Evolutionary conservation across 2,113 vertebrate genomes (phyloP), one percentile per base, ranked within the genome.

Genomic region (Oreochromis niloticus): DNA sequence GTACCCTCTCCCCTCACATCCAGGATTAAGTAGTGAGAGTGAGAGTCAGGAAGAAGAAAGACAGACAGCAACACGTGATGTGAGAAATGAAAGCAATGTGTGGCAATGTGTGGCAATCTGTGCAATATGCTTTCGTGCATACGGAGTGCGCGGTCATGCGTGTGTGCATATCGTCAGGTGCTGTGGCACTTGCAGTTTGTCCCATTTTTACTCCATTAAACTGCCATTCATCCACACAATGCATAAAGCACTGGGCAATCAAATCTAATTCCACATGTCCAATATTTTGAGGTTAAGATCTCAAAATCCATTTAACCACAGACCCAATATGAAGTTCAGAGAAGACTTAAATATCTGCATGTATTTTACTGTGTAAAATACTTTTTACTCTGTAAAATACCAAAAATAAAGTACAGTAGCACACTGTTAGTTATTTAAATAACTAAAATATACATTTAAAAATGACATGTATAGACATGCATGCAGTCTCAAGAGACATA

Each of bases 11-110:
- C 39, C 90, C 91, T 91, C 80, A 89, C 84, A 91, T 87, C 91
- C 87, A 1, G 43, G 85, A 94, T 95, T 93, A 93, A 91, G 83
- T 85, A 80, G 84, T 86, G 88, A 93, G 87, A 81, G 88, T 48
- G 66, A 80, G 63, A 88, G 86, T 80, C 73, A 19, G 88, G 78
- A 56, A 61, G 54, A 78, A 66, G 54, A 82, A 66, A 63, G 68
- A 82, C 83, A 46, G 84, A 80, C 81, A 39, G 83, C 30, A 66
- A 68, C 82, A 80, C 32, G 81, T 10, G 30, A 85, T 14, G 79
- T 8, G 83, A 82, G 46, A 86, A 91, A 93, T 91, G 14, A 73
- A 87, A 90, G 89, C 78, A 88, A 16, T 11, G 66, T 41, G 85
- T 83, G 43, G 89, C 78, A 88, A 11, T 9, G 59, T 32, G 86